Percentiles rank a stretch among this genome's conserved stretches.
These are phyloP conservation scores for Zoanthus sansibaricus DNA, from an alignment of 92 coral and sea anemone species.

Conservation along the genomic window DNA sequence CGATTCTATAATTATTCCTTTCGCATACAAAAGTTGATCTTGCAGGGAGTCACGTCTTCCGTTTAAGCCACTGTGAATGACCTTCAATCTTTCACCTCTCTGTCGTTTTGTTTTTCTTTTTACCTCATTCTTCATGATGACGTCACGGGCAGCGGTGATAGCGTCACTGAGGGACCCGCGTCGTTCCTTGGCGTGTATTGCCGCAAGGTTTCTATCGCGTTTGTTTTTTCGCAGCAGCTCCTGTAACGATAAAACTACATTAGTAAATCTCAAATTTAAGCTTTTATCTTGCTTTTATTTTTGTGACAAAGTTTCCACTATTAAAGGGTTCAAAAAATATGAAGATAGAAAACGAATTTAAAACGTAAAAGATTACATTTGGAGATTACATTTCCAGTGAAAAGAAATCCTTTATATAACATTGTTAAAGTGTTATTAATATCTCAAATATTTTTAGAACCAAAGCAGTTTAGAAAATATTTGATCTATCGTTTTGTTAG, in stretches of 20 bases:
- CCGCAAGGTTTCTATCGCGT: background rate
- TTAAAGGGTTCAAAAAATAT: too few species aligned
- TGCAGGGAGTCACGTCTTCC: background rate
- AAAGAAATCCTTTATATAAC: too few species aligned
- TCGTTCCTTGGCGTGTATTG: background rate
- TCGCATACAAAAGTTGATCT: conserved; percentile 12
- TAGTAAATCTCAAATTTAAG: background rate
- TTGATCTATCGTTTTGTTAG: too few species aligned
- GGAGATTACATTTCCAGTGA: too few species aligned
- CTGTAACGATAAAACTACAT: background rate
- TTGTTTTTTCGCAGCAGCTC: background rate
- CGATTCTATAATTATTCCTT: conserved; percentile 5
- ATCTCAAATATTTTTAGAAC: too few species aligned
- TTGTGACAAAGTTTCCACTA: too few species aligned
- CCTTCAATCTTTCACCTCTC: background rate
- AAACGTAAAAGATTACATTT: too few species aligned
- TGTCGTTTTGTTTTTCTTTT: background rate
- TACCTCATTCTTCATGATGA: background rate
- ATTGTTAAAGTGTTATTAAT: too few species aligned
- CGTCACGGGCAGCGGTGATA: conserved; percentile 3
- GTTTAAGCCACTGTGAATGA: background rate
- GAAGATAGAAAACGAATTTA: too few species aligned
- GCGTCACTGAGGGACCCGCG: background rate
- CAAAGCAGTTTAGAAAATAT: too few species aligned
- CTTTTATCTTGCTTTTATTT: too few species aligned